Percentiles rank a stretch among this genome's conserved stretches.
phyloP scores from a whole-genome alignment of 2,113 vertebrate genomes.

The Serilophus lunatus region DNA sequence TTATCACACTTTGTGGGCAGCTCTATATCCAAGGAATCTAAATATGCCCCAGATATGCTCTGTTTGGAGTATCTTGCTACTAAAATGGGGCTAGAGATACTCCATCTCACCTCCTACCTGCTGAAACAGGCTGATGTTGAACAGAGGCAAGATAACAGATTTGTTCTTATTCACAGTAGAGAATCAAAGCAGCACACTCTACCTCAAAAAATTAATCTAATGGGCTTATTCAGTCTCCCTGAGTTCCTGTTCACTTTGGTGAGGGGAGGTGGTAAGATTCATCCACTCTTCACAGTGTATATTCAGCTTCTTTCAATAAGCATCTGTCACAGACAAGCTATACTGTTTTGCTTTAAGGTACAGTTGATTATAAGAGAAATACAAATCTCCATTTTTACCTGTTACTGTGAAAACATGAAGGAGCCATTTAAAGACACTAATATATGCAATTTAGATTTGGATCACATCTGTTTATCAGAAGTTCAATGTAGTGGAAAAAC shows the following conservation, averaged over 20 bases:
- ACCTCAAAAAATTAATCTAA: not conserved
- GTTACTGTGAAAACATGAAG: not conserved
- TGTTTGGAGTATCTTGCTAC: not conserved
- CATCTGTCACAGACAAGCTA: not conserved
- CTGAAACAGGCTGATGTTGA: not conserved
- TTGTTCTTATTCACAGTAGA: not conserved
- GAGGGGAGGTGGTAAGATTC: not conserved
- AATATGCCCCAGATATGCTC: conserved; percentile 18
- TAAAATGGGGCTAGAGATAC: conserved; percentile 18
- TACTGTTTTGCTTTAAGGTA: not conserved
- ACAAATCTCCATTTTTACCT: not conserved
- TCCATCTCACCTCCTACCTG: not conserved
- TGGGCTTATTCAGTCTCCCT: not conserved
- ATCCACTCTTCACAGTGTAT: not conserved
- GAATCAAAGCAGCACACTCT: not conserved
- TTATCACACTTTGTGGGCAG: not conserved
- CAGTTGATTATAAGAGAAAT: not conserved
- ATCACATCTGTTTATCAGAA: not conserved
- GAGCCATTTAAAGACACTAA: not conserved
- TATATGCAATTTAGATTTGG: not conserved
- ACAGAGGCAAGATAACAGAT: not conserved
- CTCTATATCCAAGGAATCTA: not conserved
- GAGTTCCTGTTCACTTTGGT: not conserved
- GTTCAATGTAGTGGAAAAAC: not conserved
- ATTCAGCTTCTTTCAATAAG: not conserved